These are phyloP conservation scores for Trissolcus basalis DNA, from an alignment of 1,140 invertebrate species.

Conservation along the genomic window DNA sequence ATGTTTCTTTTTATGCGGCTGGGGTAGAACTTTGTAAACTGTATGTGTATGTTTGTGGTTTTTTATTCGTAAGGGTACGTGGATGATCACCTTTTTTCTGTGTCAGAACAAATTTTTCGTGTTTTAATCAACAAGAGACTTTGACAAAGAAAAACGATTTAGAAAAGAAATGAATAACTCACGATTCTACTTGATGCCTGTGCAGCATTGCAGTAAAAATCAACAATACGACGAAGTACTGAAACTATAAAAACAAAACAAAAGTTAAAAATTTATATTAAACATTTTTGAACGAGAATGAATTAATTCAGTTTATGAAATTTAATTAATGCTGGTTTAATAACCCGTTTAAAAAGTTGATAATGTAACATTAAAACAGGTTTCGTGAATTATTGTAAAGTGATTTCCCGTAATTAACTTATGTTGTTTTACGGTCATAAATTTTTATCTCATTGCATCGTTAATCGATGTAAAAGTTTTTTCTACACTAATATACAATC, in stretches of 20 bases:
- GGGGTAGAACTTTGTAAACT: slow-evolving; percentile 40
- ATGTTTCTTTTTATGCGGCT: slow-evolving; percentile 22
- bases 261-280: background rate
- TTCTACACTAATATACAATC: no score
- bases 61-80: slow-evolving; percentile 45
- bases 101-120: slow-evolving; percentile 8
- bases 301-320: background rate
- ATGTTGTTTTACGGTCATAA: no score
- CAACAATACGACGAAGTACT: slow-evolving; percentile 12
- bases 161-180: slow-evolving; percentile 9
- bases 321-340: no score
- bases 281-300: no score
- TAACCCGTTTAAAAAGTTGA: no score
- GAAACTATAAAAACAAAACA: slow-evolving; percentile 24
- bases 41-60: slow-evolving; percentile 53
- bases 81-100: slow-evolving; percentile 51
- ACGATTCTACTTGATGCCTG: slow-evolving; percentile 32
- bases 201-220: slow-evolving; percentile 17
- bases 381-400: no score
- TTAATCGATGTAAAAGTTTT: no score
- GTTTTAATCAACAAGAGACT: no score
- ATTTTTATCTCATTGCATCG: no score
- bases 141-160: no score
- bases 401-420: no score
- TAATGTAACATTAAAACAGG: no score